phyloP scores from a whole-genome alignment of 2,113 vertebrate genomes.

The Serilophus lunatus region DNA sequence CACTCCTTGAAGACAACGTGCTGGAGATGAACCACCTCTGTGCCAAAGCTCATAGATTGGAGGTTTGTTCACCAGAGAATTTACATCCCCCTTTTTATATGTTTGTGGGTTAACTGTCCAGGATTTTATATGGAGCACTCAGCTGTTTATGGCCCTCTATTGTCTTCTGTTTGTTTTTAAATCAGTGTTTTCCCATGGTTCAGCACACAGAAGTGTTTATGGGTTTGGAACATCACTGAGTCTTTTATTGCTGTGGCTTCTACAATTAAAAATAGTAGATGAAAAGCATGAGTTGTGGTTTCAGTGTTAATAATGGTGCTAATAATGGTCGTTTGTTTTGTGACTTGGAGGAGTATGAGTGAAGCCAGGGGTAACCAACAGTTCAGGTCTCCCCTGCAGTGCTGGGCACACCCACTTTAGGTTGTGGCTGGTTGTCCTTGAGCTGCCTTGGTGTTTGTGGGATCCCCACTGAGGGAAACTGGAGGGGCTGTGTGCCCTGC shows the following conservation, averaged over 20 bases:
- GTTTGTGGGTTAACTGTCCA: background rate
- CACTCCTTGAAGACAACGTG: slow-evolving; percentile 28
- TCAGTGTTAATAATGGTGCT: background rate
- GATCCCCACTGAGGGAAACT: background rate
- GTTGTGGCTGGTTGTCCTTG: background rate
- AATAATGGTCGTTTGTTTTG: background rate
- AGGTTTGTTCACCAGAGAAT: slow-evolving; percentile 48
- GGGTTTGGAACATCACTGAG: background rate
- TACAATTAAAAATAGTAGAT: background rate
- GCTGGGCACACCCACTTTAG: too few species aligned
- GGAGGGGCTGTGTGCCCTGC: background rate
- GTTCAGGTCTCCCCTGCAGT: background rate
- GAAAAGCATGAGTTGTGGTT: background rate
- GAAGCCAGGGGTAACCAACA: background rate
- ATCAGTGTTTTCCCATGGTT: background rate
- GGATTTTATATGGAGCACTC: background rate
- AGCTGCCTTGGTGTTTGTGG: background rate
- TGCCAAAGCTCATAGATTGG: slow-evolving; percentile 42
- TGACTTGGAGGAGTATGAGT: background rate
- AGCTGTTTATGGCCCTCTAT: background rate
- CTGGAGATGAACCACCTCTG: slow-evolving; percentile 58
- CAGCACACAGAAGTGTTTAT: background rate
- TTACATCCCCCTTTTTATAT: background rate
- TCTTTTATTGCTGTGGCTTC: background rate
- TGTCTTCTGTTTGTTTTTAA: background rate